Evolutionary conservation across 2,113 vertebrate species (phyloP).

Genomic region (Alligator sinensis): DNA sequence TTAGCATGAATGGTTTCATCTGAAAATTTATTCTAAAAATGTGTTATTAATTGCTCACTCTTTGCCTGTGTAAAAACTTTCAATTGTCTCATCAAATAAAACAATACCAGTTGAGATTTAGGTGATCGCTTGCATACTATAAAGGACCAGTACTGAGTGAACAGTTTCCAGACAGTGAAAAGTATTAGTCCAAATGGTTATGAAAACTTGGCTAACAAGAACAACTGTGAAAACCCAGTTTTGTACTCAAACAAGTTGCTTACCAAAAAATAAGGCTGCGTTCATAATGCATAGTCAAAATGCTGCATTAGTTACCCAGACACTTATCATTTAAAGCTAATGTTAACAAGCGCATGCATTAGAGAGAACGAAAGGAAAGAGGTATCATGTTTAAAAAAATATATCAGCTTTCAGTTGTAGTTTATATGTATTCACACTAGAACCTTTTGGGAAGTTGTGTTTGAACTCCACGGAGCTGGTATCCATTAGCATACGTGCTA

Average conservation of each 20-base stretch:
- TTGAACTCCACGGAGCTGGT: neutral
- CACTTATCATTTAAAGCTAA: constrained; percentile 27
- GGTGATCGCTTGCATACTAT: constrained; percentile 51
- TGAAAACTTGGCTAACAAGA: neutral
- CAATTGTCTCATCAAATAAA: constrained; percentile 34
- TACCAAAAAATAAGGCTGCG: neutral
- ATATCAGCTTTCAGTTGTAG: neutral
- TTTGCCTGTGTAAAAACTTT: constrained; percentile 45
- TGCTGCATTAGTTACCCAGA: neutral
- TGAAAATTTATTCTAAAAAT: constrained; percentile 43
- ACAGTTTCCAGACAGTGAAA: constrained; percentile 51
- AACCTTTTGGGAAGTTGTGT: neutral
- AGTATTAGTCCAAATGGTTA: constrained; percentile 60
- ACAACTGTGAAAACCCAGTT: neutral
- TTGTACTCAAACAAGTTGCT: neutral
- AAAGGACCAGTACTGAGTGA: constrained; percentile 35
- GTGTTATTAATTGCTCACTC: constrained; percentile 35
- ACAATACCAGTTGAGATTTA: constrained; percentile 1
- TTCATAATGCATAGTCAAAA: neutral
- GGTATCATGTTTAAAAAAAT: constrained; percentile 20
- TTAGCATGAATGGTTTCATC: constrained; percentile 53
- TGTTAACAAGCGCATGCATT: neutral
- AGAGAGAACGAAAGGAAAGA: neutral
- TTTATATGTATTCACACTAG: constrained; percentile 1
- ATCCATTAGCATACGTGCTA: neutral